These are phyloP conservation scores for Paramormyrops hopkinsi DNA, from an alignment of 2,797 vertebrate genomes.

Conservation along the genomic window DNA sequence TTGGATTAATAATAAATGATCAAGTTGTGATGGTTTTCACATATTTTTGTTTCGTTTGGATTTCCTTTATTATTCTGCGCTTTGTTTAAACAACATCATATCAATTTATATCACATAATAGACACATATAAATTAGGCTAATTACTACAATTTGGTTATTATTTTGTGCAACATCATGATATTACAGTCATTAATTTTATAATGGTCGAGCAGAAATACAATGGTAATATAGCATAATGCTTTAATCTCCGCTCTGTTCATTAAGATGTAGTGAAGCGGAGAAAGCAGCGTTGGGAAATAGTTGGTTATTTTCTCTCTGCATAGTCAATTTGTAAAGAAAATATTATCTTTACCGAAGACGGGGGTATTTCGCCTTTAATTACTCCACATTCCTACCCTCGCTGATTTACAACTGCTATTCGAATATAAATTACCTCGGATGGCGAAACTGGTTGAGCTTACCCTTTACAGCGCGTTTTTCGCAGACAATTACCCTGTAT, in stretches of 20 bases:
- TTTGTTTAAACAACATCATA: slow-evolving; percentile 1
- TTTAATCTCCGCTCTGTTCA: neutral
- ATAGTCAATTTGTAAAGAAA: slow-evolving; percentile 12
- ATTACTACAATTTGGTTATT: neutral
- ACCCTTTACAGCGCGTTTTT: neutral
- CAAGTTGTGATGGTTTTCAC: neutral
- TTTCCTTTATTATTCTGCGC: neutral
- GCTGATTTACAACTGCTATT: slow-evolving; percentile 12
- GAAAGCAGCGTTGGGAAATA: neutral
- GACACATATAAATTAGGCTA: neutral
- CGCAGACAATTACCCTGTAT: neutral
- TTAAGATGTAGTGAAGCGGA: neutral
- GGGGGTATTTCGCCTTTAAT: slow-evolving; percentile 4
- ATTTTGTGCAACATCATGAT: neutral
- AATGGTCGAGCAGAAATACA: neutral
- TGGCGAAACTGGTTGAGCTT: neutral
- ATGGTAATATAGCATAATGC: neutral
- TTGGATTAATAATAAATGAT: neutral
- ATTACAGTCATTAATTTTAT: neutral
- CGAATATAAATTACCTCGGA: slow-evolving; percentile 1
- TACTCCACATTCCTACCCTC: neutral
- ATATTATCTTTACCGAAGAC: slow-evolving; percentile 12
- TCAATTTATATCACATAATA: neutral
- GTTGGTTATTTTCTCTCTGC: slow-evolving; percentile 7
- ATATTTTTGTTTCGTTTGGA: neutral